These are phyloP conservation scores for Scaptomyza flava DNA, from an alignment of 2,888 invertebrate species.

Conservation along the genomic window DNA sequence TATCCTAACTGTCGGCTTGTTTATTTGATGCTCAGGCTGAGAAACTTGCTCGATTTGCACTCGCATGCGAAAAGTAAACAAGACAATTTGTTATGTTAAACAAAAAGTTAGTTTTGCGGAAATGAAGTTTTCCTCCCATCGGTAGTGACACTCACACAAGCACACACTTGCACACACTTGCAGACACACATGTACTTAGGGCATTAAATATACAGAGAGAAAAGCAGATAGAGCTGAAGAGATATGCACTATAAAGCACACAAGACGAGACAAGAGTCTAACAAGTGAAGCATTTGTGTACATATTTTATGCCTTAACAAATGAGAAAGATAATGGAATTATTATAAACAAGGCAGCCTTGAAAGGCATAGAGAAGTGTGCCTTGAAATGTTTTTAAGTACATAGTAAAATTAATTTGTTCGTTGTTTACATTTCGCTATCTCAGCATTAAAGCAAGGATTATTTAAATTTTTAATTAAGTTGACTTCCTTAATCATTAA, in stretches of 20 bases:
- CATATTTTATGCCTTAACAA: slow-evolving; percentile 61
- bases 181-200: slow-evolving; percentile 7
- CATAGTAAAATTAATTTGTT: neutral
- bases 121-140: slow-evolving; percentile 75
- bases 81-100: slow-evolving; percentile 80
- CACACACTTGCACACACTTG: slow-evolving; percentile 15
- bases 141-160: slow-evolving; percentile 58
- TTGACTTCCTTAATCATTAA: neutral
- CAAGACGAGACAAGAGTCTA: slow-evolving; percentile 38
- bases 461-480: neutral
- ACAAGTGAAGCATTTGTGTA: slow-evolving; percentile 60
- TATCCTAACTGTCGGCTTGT: slow-evolving; percentile 21
- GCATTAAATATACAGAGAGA: neutral
- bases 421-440: neutral
- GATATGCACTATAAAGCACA: slow-evolving; percentile 33
- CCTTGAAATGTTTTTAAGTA: neutral
- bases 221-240: neutral
- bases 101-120: slow-evolving; percentile 80
- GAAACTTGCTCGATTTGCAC: slow-evolving; percentile 49
- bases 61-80: slow-evolving; percentile 71
- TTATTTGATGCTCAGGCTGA: slow-evolving; percentile 15
- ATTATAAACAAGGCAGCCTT: slow-evolving; percentile 44
- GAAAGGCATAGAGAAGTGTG: neutral
- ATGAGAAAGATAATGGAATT: slow-evolving; percentile 70
- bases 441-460: neutral